Conservation (phyloP, 2,113 vertebrate genomes). For the Sinocyclocheilus rhinocerous region DNA sequence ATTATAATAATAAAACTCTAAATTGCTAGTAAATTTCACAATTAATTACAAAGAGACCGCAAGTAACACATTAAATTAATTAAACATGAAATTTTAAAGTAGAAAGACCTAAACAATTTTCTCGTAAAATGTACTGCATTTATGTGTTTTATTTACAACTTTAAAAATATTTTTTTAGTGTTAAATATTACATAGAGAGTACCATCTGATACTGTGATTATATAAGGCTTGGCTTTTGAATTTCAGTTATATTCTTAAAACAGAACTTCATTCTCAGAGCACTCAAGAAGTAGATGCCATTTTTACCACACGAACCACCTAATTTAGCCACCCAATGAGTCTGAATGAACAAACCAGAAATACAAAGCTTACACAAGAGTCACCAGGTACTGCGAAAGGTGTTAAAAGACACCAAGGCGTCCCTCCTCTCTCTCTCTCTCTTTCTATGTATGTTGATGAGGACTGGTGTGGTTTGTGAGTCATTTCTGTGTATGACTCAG, state of each 20-base stretch:
- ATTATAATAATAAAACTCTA: no score
- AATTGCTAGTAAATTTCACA: no score
- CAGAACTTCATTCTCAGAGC: background rate
- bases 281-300: background rate
- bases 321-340: slow-evolving; percentile 9
- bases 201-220: background rate
- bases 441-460: background rate
- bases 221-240: background rate
- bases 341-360: slow-evolving; percentile 31
- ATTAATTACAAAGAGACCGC: no score
- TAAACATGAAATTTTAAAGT: no score
- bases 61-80: no score
- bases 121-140: no score
- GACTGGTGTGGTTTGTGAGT: slow-evolving; percentile 36
- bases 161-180: no score
- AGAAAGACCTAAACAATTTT: no score
- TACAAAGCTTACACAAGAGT: slow-evolving; percentile 3
- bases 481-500: slow-evolving; percentile 39
- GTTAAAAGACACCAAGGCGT: slow-evolving; percentile 17
- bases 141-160: no score
- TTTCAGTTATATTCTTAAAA: background rate
- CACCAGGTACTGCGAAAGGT: slow-evolving; percentile 11
- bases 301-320: background rate
- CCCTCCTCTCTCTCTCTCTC: background rate
- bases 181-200: no score